Evolutionary conservation across 2,888 invertebrate species (phyloP).

Genomic region (Caenorhabditis sp.): DNA sequence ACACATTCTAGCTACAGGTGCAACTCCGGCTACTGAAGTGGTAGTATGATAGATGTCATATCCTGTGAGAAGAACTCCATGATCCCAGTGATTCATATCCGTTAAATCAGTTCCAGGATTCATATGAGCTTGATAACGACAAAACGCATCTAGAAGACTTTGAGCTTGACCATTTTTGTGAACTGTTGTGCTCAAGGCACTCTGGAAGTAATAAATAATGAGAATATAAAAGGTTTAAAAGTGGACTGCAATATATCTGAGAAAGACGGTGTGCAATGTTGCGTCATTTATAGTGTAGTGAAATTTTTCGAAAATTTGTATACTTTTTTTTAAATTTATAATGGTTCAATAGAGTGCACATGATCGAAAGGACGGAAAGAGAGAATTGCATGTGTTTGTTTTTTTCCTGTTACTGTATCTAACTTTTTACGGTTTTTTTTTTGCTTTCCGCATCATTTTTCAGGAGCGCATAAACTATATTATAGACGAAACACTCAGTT

Average conservation of each 20-base stretch:
- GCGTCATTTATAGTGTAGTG: no score
- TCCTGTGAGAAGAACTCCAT: constrained; percentile 69
- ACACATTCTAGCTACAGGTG: constrained; percentile 71
- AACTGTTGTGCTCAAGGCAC: constrained; percentile 55
- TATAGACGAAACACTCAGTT: no score
- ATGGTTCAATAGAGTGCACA: no score
- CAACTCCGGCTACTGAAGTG: constrained; percentile 70
- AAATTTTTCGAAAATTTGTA: no score
- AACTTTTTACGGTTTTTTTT: no score
- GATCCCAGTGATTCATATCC: constrained; percentile 70
- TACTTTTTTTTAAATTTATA: no score
- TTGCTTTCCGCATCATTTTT: no score
- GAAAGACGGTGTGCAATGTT: no score
- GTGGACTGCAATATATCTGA: neutral
- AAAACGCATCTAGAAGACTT: constrained; percentile 67
- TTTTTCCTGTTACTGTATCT: no score
- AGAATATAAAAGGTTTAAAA: constrained; percentile 6
- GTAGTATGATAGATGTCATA: constrained; percentile 71
- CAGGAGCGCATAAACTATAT: no score
- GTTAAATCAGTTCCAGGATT: constrained; percentile 70
- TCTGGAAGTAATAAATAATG: constrained; percentile 27
- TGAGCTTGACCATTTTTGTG: constrained; percentile 71
- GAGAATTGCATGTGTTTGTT: no score
- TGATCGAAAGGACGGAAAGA: no score
- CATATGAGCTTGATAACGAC: constrained; percentile 67